Evolutionary conservation across 2,888 invertebrate species (phyloP).

Genomic region (Mesorhabditis sp.): DNA sequence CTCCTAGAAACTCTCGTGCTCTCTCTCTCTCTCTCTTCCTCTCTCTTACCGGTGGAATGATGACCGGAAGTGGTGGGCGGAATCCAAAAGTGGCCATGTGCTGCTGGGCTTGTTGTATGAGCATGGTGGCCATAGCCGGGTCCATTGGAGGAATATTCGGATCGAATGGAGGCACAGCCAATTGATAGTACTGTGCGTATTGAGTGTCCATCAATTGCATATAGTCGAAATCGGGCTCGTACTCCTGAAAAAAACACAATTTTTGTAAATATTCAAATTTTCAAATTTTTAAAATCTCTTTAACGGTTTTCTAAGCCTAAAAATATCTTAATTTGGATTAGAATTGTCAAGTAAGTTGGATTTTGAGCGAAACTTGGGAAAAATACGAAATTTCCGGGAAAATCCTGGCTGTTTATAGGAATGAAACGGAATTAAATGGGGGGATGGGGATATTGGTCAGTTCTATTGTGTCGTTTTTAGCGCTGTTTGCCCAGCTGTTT

Average conservation of each 20-base stretch:
- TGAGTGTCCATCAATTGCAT: conserved; percentile 58
- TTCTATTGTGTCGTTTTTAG: no score
- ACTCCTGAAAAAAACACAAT: conserved; percentile 18
- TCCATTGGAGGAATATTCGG: conserved; percentile 21
- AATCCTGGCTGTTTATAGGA: no score
- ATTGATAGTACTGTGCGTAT: conserved; percentile 56
- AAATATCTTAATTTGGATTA: no score
- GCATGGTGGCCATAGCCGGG: conserved; percentile 33
- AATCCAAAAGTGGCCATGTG: conserved; percentile 40
- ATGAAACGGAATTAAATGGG: no score
- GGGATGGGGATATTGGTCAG: no score
- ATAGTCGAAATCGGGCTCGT: conserved; percentile 57
- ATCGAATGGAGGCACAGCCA: conserved; percentile 29
- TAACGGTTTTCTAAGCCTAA: no score
- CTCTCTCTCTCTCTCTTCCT: no score
- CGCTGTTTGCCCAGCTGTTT: no score
- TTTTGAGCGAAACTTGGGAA: no score
- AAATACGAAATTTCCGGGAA: no score
- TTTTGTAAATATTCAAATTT: neutral
- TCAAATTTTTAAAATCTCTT: neutral
- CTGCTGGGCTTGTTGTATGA: conserved; percentile 43
- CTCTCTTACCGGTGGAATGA: conserved; percentile 19
- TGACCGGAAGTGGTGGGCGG: conserved; percentile 37
- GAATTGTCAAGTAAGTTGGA: no score
- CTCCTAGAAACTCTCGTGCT: no score